Percentiles rank a stretch among this genome's conserved stretches.
phyloP scores from a whole-genome alignment of 2,888 invertebrate genomes.

The Drosophila emarginata region DNA sequence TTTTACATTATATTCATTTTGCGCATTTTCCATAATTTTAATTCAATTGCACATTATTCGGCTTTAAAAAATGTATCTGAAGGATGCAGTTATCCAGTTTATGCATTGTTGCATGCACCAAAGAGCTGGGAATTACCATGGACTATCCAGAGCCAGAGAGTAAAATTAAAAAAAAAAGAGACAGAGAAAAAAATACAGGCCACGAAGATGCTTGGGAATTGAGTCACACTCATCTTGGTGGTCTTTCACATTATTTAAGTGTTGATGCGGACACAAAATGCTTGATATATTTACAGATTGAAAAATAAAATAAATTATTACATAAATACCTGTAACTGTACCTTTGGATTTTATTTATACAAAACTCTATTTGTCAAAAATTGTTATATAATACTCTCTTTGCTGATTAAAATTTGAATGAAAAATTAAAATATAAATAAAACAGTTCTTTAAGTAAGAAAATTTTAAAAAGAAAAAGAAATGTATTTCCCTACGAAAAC shows the following conservation, averaged over 20 bases:
- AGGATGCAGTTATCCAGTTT: slow-evolving; percentile 16
- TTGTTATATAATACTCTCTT: too few relatives aligned
- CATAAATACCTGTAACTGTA: too few relatives aligned
- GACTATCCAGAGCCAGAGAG: not conserved
- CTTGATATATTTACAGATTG: not conserved
- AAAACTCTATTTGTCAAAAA: too few relatives aligned
- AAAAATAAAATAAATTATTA: too few relatives aligned
- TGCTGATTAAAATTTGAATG: too few relatives aligned
- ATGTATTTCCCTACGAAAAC: too few relatives aligned
- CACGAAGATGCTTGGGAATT: slow-evolving; percentile 1
- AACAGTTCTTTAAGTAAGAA: too few relatives aligned
- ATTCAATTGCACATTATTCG: slow-evolving; percentile 42
- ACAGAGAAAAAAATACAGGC: not conserved
- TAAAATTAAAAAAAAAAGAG: not conserved
- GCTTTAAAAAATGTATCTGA: slow-evolving; percentile 33
- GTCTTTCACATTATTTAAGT: not conserved
- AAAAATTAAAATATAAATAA: too few relatives aligned
- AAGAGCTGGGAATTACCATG: not conserved
- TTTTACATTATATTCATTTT: slow-evolving; percentile 36
- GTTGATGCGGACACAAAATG: slow-evolving; percentile 3
- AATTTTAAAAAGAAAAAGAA: too few relatives aligned
- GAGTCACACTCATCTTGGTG: not conserved
- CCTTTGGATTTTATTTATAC: too few relatives aligned
- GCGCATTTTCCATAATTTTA: slow-evolving; percentile 28
- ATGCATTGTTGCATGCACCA: slow-evolving; percentile 22